Evolutionary conservation across 1,140 invertebrate genomes (phyloP), one percentile per base, ranked within the genome.

Genomic region (Orius insidiosus): DNA sequence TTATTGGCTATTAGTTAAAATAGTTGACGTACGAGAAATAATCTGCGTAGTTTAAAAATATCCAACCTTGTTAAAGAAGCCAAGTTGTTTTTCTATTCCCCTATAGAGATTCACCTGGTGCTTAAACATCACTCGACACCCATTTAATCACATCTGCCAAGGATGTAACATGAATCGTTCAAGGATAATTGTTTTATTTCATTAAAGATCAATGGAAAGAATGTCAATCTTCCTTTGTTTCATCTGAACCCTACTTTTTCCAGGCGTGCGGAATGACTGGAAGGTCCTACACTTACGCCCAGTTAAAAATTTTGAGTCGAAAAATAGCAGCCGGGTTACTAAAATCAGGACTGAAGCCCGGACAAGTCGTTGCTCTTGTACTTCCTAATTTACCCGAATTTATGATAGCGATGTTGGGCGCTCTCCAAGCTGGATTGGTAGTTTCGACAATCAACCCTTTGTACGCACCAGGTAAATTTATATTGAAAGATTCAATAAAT

Each of bases 371-470:
- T 2, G 76, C 74, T 6, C 46, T 88, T 4, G 68, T 82, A 49
- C 54, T 82, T 45, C 75, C 78, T 2, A 92, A 90, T 62, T 58
- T 72, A n/a, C 82, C 84, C 0, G 84, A 90, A 59, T 82, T 70
- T 58, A 63, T 74, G 1, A 69, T 83, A 4, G 67, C 72, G 2
- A 57, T 74, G 10, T 57, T 84, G 30, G 85, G 80, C 1, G 68
- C 69, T 39, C 56, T 80, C 2, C 69, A 76, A 52, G 74, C 78
- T 14, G 85, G 83, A 0, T 65, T 79, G 0, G 55, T 75, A 6
- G 69, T 80, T 5, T 85, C 83, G 6, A 77, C 83, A 1, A 65
- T 84, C 0, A 92, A 89, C 66, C 81, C 84, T 1, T 58, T 75
- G 32, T 92, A 87, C 55, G 89, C 80, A 5, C 52, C 73, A 55